A percentile compares a stretch with the other conserved stretches of the same genome.
These are phyloP conservation scores for Tenthredo distinguenda DNA, from an alignment of 2,888 invertebrate genomes.

Conservation along the genomic window DNA sequence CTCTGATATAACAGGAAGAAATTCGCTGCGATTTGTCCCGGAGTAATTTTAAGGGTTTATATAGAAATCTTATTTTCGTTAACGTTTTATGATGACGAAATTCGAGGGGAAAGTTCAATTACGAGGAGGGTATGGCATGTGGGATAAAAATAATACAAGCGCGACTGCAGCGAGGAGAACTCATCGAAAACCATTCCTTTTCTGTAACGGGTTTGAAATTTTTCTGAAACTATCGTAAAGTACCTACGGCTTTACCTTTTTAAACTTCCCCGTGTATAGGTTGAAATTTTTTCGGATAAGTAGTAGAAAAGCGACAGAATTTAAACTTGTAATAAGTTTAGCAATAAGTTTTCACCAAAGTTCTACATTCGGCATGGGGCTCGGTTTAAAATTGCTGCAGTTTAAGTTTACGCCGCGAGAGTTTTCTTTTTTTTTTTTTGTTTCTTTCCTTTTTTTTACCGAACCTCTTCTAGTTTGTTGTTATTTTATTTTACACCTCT, in stretches of 20 bases:
- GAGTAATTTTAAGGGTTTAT: neutral
- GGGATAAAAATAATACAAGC: too few species aligned
- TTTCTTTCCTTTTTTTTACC: neutral
- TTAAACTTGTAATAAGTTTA: constrained; percentile 73
- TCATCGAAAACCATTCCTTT: constrained; percentile 11
- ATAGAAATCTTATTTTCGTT: neutral
- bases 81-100: too few species aligned
- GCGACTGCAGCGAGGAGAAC: neutral
- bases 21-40: neutral
- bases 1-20: neutral
- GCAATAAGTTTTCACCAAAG: constrained; percentile 68
- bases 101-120: too few species aligned
- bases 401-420: neutral
- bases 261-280: constrained; percentile 23
- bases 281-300: constrained; percentile 68
- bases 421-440: neutral
- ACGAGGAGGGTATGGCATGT: too few species aligned
- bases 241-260: neutral
- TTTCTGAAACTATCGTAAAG: constrained; percentile 40
- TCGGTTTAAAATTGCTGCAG: constrained; percentile 19
- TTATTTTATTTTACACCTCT: neutral
- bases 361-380: neutral
- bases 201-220: neutral
- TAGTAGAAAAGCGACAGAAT: constrained; percentile 62
- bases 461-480: neutral